These are phyloP conservation scores for Mustelus asterias DNA, from an alignment of 2,113 vertebrate species.

Conservation along the genomic window DNA sequence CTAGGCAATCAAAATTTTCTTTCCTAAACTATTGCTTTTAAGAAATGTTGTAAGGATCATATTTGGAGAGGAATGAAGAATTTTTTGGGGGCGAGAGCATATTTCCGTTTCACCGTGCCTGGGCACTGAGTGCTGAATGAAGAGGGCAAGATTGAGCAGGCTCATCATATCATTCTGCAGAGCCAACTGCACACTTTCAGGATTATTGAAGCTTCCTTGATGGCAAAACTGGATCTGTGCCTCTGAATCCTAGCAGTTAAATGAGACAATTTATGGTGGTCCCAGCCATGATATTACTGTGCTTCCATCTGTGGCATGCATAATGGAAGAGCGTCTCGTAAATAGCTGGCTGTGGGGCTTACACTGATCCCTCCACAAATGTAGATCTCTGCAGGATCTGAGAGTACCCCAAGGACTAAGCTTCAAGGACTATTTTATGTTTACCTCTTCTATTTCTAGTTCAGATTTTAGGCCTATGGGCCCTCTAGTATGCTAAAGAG, in stretches of 20 bases:
- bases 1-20: neutral
- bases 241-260: neutral
- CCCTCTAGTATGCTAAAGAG: neutral
- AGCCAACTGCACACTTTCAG: neutral
- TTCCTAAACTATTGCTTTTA: neutral
- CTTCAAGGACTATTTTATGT: neutral
- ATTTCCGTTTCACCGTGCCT: neutral
- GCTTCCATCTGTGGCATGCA: neutral
- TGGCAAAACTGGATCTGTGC: neutral
- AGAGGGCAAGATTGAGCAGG: neutral
- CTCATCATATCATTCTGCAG: neutral
- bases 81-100: neutral
- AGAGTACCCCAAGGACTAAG: neutral
- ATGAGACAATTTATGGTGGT: neutral
- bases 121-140: neutral
- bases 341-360: neutral
- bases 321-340: neutral
- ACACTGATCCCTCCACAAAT: neutral
- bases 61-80: neutral
- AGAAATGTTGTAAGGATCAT: neutral
- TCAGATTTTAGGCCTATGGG: neutral
- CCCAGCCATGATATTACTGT: neutral
- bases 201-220: neutral
- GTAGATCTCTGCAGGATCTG: neutral
- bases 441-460: neutral